Percentiles rank a stretch among this genome's conserved stretches.
phyloP scores from a whole-genome alignment of 2,113 vertebrate genomes.

The Deroptyus accipitrinus region DNA sequence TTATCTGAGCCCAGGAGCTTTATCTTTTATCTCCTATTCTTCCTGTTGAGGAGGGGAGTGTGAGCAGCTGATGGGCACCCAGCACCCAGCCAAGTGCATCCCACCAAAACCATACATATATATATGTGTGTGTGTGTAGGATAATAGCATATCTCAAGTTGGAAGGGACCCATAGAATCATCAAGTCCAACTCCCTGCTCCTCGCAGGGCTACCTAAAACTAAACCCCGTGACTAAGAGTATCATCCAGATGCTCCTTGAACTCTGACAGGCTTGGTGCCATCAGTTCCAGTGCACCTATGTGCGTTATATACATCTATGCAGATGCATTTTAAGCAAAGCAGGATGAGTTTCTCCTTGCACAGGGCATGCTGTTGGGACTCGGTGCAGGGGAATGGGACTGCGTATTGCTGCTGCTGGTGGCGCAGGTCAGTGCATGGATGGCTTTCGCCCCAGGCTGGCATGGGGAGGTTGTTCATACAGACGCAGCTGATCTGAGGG shows the following conservation, averaged over 20 bases:
- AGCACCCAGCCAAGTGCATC: not conserved
- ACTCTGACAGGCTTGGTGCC: not conserved
- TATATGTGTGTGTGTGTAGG: fast-evolving
- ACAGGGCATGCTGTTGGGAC: fast-evolving
- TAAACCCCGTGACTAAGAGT: not conserved
- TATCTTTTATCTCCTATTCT: not conserved
- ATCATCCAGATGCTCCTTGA: not conserved
- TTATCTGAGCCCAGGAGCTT: not conserved
- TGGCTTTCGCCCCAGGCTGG: not conserved
- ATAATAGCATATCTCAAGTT: not conserved
- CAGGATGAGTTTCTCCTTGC: not conserved
- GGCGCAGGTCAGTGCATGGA: not conserved
- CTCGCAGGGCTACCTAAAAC: not conserved
- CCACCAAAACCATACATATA: not conserved
- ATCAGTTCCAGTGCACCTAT: not conserved
- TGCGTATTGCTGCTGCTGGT: fast-evolving
- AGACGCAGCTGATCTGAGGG: not conserved
- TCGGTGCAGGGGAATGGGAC: not conserved
- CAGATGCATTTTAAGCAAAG: not conserved
- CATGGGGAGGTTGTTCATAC: fast-evolving
- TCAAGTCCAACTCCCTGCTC: not conserved
- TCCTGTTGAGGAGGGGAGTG: not conserved
- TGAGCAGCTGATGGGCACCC: not conserved
- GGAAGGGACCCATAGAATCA: not conserved
- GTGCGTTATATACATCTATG: not conserved